A percentile compares a stretch with the other conserved stretches of the same genome.
Conservation (phyloP, 2,797 vertebrate species). For the Anabacerthia variegaticeps region DNA sequence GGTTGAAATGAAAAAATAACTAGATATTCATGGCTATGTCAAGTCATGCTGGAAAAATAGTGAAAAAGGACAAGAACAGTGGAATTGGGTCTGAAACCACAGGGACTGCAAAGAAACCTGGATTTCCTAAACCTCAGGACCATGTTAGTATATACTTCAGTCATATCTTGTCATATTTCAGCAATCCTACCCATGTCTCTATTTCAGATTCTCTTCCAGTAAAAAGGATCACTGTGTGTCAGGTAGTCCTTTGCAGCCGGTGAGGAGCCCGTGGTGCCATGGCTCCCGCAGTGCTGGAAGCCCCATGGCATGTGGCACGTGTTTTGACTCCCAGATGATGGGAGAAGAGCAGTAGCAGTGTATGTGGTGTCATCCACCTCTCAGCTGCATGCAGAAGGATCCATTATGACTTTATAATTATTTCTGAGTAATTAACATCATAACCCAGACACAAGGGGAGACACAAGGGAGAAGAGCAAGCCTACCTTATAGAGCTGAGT, state of each 20-base stretch:
- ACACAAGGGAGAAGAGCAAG: not conserved
- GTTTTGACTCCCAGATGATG: not conserved
- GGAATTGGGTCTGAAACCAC: not conserved
- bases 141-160: not conserved
- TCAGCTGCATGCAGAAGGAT: not conserved
- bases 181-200: not conserved
- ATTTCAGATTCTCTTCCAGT: not conserved
- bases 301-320: accelerated
- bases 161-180: not conserved
- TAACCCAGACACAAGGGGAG: not conserved
- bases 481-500: not conserved
- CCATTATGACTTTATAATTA: not conserved
- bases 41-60: not conserved
- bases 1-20: not conserved
- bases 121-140: not conserved
- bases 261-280: not conserved
- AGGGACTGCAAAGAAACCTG: not conserved
- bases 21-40: not conserved
- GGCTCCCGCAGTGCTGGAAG: not conserved
- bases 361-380: not conserved
- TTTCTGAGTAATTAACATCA: not conserved
- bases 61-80: not conserved
- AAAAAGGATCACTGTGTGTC: not conserved
- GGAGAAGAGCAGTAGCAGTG: not conserved
- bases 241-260: not conserved